Evolutionary conservation across 1,140 invertebrate genomes (phyloP), one percentile per base, ranked within the genome.

Genomic region (Metaphire vulgaris): DNA sequence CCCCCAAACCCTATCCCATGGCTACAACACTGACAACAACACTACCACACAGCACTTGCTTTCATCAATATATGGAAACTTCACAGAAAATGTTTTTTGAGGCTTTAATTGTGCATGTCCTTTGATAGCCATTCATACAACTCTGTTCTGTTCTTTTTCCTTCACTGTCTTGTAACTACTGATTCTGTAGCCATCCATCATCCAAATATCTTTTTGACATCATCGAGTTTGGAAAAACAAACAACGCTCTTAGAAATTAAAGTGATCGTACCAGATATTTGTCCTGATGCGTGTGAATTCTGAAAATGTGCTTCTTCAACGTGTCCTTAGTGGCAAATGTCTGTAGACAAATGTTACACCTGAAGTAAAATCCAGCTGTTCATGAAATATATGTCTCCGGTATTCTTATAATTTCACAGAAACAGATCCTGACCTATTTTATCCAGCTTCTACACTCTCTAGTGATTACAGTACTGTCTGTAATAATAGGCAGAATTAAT

Each of bases 301-400:
- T 77, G 26, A 21, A 26, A 6, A 66, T 67, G 71, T 77, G 76
- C n/a, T 30, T 65, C 31, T 77, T 73, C 28, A 77, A 69, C 74
- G 28, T 34, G 56, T 67, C 64, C 33, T 26, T 33, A 16, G 41
- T 16, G 16, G 32, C 69, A 71, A 71, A 71, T 71, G 69, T 71
- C 28, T 71, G n/a, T 26, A 30, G n/a, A 31, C 69, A 71, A 71
- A 21, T 33, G 29, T 71, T n/a, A 15, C 69, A 71, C 1, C 69
- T 71, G 21, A 71, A 71, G 16, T 26, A 6, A n/a, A n/a, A n/a
- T 21, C 16, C 21, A 6, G 21, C 41, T 12, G 21, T 12, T 56
- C 21, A 56, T 12, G 21, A 12, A 21, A 6, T 12, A 56, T n/a
- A n/a, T 56, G 41, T 56, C 21, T 56, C 41, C 41, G 21, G 21